Evolutionary conservation across 1,140 invertebrate species (phyloP).

Genomic region (Globodera rostochiensis): DNA sequence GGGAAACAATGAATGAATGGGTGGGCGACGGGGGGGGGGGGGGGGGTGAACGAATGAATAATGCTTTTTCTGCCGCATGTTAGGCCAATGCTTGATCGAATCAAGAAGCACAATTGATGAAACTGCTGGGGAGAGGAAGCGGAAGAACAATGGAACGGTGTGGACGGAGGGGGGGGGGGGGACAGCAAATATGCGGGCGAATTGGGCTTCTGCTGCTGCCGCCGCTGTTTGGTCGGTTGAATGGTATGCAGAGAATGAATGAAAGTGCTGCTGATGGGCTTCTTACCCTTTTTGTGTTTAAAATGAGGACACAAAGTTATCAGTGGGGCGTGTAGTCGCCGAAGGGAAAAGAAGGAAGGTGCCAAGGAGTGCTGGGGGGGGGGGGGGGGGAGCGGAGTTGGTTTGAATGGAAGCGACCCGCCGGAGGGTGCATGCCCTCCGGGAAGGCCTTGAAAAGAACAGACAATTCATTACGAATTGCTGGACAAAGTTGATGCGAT

Average conservation of each 20-base stretch:
- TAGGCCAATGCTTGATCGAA: slow-evolving; percentile 1
- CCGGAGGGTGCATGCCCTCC: too few relatives aligned
- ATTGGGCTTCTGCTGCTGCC: too few relatives aligned
- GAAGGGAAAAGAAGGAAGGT: too few relatives aligned
- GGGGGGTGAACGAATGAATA: neutral
- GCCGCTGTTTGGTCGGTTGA: too few relatives aligned
- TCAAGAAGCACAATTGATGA: slow-evolving; percentile 4
- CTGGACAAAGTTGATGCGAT: too few relatives aligned
- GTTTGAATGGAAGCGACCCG: too few relatives aligned
- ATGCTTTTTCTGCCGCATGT: neutral
- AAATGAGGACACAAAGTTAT: neutral
- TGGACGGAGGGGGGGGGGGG: neutral
- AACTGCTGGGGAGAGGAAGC: neutral
- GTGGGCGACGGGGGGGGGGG: neutral
- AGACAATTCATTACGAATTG: too few relatives aligned
- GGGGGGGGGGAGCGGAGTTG: neutral
- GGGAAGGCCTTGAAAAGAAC: too few relatives aligned
- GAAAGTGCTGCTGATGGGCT: neutral
- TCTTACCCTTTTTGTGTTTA: neutral
- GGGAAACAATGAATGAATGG: neutral
- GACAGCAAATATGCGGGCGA: too few relatives aligned
- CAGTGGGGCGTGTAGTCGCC: too few relatives aligned
- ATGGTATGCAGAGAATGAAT: neutral
- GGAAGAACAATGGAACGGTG: neutral
- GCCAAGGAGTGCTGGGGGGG: too few relatives aligned